A percentile compares a stretch with the other conserved stretches of the same genome.
These are phyloP conservation scores for Thera britannica DNA, from an alignment of 2,888 invertebrate species.

Conservation along the genomic window DNA sequence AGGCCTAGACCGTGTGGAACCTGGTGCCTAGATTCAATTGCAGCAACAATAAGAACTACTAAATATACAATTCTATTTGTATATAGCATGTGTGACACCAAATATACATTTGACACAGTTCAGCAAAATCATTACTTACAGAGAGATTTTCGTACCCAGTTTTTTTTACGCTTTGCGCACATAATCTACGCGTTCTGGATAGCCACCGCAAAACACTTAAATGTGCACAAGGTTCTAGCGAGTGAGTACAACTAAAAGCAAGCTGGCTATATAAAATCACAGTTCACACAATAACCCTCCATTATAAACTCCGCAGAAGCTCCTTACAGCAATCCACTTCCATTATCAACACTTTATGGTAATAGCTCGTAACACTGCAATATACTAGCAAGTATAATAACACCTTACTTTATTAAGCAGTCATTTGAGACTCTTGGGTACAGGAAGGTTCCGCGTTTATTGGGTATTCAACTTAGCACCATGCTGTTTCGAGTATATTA, in stretches of 20 bases:
- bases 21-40: too few relatives aligned
- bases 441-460: conserved; percentile 30
- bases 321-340: conserved; percentile 13
- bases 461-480: conserved; percentile 38
- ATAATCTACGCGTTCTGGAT: too few relatives aligned
- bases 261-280: background rate
- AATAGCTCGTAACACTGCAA: conserved; percentile 22
- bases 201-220: too few relatives aligned
- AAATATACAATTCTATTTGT: too few relatives aligned
- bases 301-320: conserved; percentile 4
- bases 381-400: conserved; percentile 24
- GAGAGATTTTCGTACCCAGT: too few relatives aligned
- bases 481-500: conserved; percentile 37
- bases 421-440: conserved; percentile 16
- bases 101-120: too few relatives aligned
- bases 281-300: conserved; percentile 2
- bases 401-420: conserved; percentile 31
- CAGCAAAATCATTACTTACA: too few relatives aligned
- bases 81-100: too few relatives aligned
- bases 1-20: too few relatives aligned
- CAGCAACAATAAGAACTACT: too few relatives aligned
- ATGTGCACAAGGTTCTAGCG: background rate
- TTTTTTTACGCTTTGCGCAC: too few relatives aligned
- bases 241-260: background rate
- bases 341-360: conserved; percentile 31